Conservation (phyloP, 2,113 vertebrate species). For the Apodemus sylvaticus region DNA sequence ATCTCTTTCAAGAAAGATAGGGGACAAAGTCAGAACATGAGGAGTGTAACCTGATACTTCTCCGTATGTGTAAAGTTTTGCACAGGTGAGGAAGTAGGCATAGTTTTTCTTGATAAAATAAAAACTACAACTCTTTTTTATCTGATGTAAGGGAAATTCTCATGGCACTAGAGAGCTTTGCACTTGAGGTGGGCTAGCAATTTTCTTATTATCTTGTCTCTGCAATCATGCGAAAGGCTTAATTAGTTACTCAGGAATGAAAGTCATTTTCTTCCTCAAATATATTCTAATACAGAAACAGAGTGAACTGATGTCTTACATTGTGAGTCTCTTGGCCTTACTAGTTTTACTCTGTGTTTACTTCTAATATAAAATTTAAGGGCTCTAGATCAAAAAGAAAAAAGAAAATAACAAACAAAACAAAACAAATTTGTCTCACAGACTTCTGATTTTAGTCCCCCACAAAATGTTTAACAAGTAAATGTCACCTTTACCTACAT, state of each 20-base stretch:
- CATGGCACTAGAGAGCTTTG: not conserved
- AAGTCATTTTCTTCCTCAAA: constrained; percentile 38
- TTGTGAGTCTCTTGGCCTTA: not conserved
- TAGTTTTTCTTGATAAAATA: constrained; percentile 29
- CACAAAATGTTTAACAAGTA: not conserved
- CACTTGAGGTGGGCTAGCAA: constrained; percentile 6
- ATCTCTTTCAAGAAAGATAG: not conserved
- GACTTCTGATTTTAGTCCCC: not conserved
- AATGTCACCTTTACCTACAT: not conserved
- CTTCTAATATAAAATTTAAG: constrained; percentile 1
- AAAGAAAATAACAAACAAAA: too few species aligned
- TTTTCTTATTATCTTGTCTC: constrained; percentile 41
- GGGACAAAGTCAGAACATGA: not conserved
- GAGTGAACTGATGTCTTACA: constrained; percentile 2
- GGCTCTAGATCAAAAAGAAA: not conserved
- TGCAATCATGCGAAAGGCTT: constrained; percentile 41
- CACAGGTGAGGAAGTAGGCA: constrained; percentile 8
- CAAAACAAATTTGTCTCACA: not conserved
- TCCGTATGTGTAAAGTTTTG: not conserved
- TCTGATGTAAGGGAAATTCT: not conserved
- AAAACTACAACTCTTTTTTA: constrained; percentile 30
- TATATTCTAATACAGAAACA: constrained; percentile 35
- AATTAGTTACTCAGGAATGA: constrained; percentile 41
- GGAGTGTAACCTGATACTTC: not conserved
- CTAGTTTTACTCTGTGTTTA: not conserved